Evolutionary conservation across 2,797 vertebrate species (phyloP).

Genomic region (Enteromius argenteus): DNA sequence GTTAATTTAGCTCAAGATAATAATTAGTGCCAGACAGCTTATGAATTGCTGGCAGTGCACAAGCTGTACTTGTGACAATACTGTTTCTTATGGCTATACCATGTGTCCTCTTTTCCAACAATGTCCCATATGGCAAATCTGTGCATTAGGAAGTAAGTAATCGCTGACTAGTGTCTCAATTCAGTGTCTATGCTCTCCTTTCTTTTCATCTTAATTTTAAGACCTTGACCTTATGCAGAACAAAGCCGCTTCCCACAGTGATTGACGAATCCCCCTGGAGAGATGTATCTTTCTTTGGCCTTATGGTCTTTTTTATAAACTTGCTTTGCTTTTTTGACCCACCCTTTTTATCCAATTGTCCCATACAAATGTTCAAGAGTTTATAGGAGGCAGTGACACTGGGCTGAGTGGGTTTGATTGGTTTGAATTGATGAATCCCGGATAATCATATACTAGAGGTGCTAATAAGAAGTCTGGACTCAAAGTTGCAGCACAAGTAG

Average conservation of each 20-base stretch:
- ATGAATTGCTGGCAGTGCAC: slow-evolving; percentile 26
- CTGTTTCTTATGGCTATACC: slow-evolving; percentile 20
- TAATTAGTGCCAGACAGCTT: slow-evolving; percentile 28
- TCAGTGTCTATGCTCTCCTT: slow-evolving; percentile 23
- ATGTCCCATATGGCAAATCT: slow-evolving; percentile 41
- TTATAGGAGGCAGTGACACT: slow-evolving; percentile 14
- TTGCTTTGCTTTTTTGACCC: slow-evolving; percentile 20
- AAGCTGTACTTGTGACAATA: background rate
- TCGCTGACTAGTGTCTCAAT: background rate
- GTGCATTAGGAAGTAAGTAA: slow-evolving; percentile 27
- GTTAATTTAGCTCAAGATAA: slow-evolving; percentile 6
- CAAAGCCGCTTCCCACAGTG: slow-evolving; percentile 2
- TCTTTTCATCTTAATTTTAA: slow-evolving; percentile 31
- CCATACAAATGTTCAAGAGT: slow-evolving; percentile 6
- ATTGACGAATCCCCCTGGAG: slow-evolving; percentile 24
- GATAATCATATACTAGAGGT: slow-evolving; percentile 35
- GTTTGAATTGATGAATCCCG: background rate
- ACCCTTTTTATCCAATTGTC: slow-evolving; percentile 8
- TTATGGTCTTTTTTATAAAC: slow-evolving; percentile 21
- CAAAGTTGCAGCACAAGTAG: slow-evolving; percentile 45
- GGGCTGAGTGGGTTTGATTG: background rate
- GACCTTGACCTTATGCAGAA: slow-evolving; percentile 20
- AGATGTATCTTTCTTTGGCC: background rate
- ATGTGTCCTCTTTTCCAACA: slow-evolving; percentile 7
- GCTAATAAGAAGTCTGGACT: slow-evolving; percentile 54